Conservation (phyloP, 1,140 invertebrate species). For the Aphelenchoides avenae region DNA sequence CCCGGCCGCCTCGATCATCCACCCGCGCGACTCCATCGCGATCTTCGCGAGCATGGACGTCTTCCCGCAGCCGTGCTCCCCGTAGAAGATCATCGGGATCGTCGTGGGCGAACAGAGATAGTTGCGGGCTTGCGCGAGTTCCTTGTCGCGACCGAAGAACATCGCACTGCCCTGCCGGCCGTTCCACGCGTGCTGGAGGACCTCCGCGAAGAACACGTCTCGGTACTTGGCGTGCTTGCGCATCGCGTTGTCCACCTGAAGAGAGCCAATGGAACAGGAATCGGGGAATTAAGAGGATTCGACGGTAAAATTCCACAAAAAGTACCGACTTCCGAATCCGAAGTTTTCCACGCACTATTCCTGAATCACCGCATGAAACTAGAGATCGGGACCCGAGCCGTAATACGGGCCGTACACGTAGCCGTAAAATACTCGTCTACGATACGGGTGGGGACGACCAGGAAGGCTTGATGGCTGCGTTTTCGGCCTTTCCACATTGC, state of each 20-base stretch:
- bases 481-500: too few relatives aligned
- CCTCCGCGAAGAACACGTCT: constrained; percentile 88
- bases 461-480: too few relatives aligned
- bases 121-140: constrained; percentile 73
- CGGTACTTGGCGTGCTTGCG: constrained; percentile 87
- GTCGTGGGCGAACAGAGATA: constrained; percentile 75
- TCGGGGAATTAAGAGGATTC: too few relatives aligned
- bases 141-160: constrained; percentile 86
- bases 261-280: too few relatives aligned
- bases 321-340: constrained; percentile 4
- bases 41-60: constrained; percentile 89
- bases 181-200: constrained; percentile 89
- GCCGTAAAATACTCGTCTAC: too few relatives aligned
- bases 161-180: constrained; percentile 85
- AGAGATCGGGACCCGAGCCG: too few relatives aligned
- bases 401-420: too few relatives aligned
- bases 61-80: constrained; percentile 93
- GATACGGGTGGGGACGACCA: too few relatives aligned
- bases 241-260: constrained; percentile 82
- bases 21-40: constrained; percentile 68
- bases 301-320: too few relatives aligned
- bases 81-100: constrained; percentile 80
- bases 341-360: too few relatives aligned
- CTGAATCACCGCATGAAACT: too few relatives aligned
- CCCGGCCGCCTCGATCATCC: constrained; percentile 49